Base-by-base conservation (phyloP, 2,888 invertebrate species). In the Enoplolaimus lenunculus region DNA sequence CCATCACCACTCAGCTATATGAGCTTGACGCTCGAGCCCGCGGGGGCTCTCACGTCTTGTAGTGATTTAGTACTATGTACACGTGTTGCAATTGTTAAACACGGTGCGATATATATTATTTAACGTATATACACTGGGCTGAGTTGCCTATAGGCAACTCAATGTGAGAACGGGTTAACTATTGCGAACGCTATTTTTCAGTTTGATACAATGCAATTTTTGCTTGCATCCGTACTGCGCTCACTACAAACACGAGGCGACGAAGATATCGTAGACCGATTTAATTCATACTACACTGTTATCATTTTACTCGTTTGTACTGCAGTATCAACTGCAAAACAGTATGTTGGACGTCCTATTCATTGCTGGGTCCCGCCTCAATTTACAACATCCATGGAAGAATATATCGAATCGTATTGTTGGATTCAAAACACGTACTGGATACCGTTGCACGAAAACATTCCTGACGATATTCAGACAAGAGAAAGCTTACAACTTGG, bases 341-440 rank as follows among this genome's bases (percentile, higher is more conserved):
- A 68, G 29, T 68, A 68, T 33, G 21, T 68, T 21, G 68, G 13
- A 2, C 45, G 33, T 30, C 68, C 68, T 2, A 68, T 68, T 3
- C 68, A 68, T 28, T 68, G 68, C 60, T 68, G 68, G 68, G 29
- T 68, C 28, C 68, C 68, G 28, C 60, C 68, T 3, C 68, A 68
- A 16, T 68, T 68, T 33, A 68, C 68, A 2, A 3, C 3, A 7
- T 7, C 60, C 3, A 68, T 68, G 68, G 68, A 68, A 68, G 60
- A 60, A 13, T 68, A 68, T 30, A 68, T 68, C 13, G 68, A 68
- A 68, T 30, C 13, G 29, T 68, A 67, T 30, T 68, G 68, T 65
- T 68, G 68, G 68, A 65, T 68, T 2, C 68, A 68, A 28, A 68
- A 68, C 64, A 68, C 68, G 13, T 68, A 68, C 28, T 68, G 68